Evolutionary conservation across 2,113 vertebrate species (phyloP).

Genomic region (Pterocles gutturalis): DNA sequence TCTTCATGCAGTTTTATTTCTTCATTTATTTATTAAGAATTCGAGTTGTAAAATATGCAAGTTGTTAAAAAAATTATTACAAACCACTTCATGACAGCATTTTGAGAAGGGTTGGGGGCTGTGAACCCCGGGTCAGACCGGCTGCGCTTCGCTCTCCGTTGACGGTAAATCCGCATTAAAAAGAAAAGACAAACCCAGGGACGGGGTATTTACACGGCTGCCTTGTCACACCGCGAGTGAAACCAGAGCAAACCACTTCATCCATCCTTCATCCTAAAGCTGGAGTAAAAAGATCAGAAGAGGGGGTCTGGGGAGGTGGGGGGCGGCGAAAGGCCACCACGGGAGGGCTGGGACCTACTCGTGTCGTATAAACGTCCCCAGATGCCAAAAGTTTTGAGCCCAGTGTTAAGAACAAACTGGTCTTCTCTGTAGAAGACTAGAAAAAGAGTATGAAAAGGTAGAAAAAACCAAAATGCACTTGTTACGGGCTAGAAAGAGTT

Average conservation of each 20-base stretch:
- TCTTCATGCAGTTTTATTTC: neutral
- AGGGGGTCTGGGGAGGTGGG: neutral
- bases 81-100: neutral
- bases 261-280: slow-evolving; percentile 2
- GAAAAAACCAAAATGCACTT: slow-evolving; percentile 41
- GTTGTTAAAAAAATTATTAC: slow-evolving; percentile 5
- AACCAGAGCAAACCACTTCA: slow-evolving; percentile 44
- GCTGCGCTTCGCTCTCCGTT: slow-evolving; percentile 22
- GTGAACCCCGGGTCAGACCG: slow-evolving; percentile 4
- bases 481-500: slow-evolving; percentile 23
- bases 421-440: slow-evolving; percentile 3
- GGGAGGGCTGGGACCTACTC: neutral
- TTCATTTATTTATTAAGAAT: neutral
- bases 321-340: fast-evolving
- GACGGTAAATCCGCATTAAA: neutral
- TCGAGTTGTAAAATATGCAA: slow-evolving; percentile 10
- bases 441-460: slow-evolving; percentile 70
- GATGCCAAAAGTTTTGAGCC: neutral
- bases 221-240: neutral
- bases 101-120: neutral
- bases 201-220: neutral
- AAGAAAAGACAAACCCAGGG: neutral
- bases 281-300: neutral
- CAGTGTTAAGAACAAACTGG: neutral
- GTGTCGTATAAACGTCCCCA: neutral